phyloP scores from a whole-genome alignment of 2,113 vertebrate species.

The Cyanocitta stelleri region DNA sequence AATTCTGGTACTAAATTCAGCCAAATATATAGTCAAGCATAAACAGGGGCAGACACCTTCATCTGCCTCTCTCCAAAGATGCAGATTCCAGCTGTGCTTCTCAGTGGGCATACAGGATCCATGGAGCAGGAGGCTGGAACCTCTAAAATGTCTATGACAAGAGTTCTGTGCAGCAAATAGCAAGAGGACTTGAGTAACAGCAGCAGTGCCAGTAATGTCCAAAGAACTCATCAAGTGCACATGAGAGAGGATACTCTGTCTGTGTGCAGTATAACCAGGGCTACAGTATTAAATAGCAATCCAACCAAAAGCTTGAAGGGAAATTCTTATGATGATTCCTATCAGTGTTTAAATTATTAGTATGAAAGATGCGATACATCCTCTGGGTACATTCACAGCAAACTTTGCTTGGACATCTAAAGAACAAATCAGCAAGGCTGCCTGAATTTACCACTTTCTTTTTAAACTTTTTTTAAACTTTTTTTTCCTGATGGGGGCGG shows the following conservation, averaged over 20 bases:
- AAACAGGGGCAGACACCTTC: not conserved
- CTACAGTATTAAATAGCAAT: not conserved
- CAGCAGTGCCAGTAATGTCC: not conserved
- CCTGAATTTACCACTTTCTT: not conserved
- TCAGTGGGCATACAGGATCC: not conserved
- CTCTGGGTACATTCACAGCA: not conserved
- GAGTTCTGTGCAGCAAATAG: not conserved
- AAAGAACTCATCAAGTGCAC: not conserved
- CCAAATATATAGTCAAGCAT: not conserved
- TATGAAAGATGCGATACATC: not conserved
- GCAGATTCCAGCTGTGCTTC: not conserved
- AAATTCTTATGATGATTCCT: not conserved
- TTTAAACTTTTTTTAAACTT: not conserved
- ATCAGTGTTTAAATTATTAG: not conserved
- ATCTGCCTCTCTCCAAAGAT: not conserved
- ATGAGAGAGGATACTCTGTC: not conserved
- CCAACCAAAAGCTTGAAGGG: not conserved
- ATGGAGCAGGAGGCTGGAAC: not conserved
- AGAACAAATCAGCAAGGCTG: not conserved
- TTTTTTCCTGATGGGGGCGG: fast-evolving
- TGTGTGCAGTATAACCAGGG: not conserved
- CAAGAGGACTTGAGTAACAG: not conserved
- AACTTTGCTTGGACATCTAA: not conserved
- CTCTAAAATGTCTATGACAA: not conserved
- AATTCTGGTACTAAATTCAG: not conserved